A percentile compares a stretch with the other conserved stretches of the same genome.
Evolutionary conservation across 2,797 vertebrate genomes (phyloP).

Genomic region (Pantherophis vulpinus): DNA sequence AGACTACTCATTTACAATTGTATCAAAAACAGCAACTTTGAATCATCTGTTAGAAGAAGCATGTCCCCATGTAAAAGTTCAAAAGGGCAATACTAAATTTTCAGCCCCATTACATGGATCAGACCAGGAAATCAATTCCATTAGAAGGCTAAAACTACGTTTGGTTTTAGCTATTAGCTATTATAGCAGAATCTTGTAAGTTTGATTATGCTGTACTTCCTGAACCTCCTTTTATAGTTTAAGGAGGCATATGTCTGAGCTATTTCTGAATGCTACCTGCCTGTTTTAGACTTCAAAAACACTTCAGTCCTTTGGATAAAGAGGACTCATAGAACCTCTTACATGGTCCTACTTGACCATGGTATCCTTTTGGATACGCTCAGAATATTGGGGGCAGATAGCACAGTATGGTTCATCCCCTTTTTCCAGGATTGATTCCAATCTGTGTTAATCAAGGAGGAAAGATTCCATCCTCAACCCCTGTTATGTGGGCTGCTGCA

Average conservation of each 20-base stretch:
- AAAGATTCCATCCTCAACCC: background rate
- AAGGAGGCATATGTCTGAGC: background rate
- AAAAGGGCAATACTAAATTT: background rate
- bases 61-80: background rate
- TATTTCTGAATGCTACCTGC: background rate
- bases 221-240: background rate
- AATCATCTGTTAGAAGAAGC: background rate
- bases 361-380: background rate
- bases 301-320: background rate
- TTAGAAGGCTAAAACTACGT: background rate
- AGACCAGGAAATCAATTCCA: background rate
- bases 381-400: background rate
- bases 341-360: background rate
- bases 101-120: background rate
- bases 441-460: background rate
- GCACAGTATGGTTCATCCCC: background rate
- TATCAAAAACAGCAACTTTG: background rate
- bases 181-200: background rate
- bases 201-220: background rate
- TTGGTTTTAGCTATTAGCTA: background rate
- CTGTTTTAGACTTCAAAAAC: background rate
- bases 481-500: background rate
- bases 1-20: background rate
- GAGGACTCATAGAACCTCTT: background rate
- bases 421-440: background rate